Evolutionary conservation across 2,888 invertebrate genomes (phyloP), one percentile per base, ranked within the genome.

Genomic region (Quadriops clusia): DNA sequence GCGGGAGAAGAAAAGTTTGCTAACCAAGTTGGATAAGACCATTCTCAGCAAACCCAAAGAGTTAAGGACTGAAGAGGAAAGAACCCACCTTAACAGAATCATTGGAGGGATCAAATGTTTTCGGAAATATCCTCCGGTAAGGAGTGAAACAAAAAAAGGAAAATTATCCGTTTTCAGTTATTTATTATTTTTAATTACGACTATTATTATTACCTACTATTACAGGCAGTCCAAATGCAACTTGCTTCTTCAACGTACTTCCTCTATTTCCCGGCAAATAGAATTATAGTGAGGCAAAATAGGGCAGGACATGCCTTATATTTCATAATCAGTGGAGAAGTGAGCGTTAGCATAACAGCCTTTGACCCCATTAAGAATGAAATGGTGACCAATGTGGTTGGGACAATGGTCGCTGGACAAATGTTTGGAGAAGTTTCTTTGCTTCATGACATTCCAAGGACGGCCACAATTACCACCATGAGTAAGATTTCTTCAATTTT

Each of bases 341-440:
- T 70, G 6, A 49, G 48, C 5, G 63, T 74, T 32, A 66, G 65
- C 23, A 68, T 66, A 33, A 53, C 60, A 44, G 47, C 63, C 2
- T 67, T 51, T 33, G 74, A 77, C 40, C 64, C 64, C 30, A 46
- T 70, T 13, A 46, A 67, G 2, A 60, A 68, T 9, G 53, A 64
- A 44, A 43, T 57, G 24, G 48, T 65, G 1, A 63, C 63, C 0
- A 55, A 63, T 10, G 65, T 69, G n/a, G 55, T 71, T 5, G 70
- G 69, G 4, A 49, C 49, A 1, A 63, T 75, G 56, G 63, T 63
- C 13, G 39, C 66, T 1, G 77, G 77, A 1, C 71, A 70, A 30
- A 69, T 71, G 64, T 77, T 78, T 43, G 79, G 78, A 1, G 76
- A 78, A 54, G 67, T 75, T 8, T 72, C 75, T 1, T 51, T 78